phyloP scores from a whole-genome alignment of 53 echinoderm and acorn worm genomes.

The Apostichopus leukothele region DNA sequence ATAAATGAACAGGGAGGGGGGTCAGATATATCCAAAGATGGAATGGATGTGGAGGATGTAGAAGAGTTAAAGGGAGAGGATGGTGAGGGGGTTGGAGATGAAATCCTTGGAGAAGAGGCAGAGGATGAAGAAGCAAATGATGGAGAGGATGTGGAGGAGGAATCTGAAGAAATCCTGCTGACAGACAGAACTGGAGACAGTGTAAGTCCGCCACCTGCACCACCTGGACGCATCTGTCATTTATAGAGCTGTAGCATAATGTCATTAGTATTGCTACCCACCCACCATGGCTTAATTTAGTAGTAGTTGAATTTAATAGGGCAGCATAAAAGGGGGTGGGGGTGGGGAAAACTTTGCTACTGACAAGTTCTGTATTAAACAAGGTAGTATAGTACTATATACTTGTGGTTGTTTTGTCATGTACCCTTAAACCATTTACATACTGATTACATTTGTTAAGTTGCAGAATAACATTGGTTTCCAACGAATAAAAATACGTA shows the following conservation, averaged over 20 bases:
- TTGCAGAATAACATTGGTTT: no score
- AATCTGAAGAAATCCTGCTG: not conserved
- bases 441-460: no score
- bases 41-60: slow-evolving; percentile 14
- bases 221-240: not conserved
- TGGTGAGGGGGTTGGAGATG: not conserved
- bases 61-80: not conserved
- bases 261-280: not conserved
- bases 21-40: not conserved
- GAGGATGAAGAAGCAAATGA: not conserved
- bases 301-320: not conserved
- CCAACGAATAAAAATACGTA: no score
- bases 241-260: not conserved
- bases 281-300: not conserved
- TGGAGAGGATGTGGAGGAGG: not conserved
- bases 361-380: no score
- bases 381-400: no score
- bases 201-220: not conserved
- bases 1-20: not conserved
- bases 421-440: no score
- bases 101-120: not conserved
- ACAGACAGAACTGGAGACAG: not conserved
- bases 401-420: no score
- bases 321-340: no score
- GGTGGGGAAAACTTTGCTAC: no score